Evolutionary conservation across 2,113 vertebrate genomes (phyloP).

Genomic region (Rhombomys opimus): DNA sequence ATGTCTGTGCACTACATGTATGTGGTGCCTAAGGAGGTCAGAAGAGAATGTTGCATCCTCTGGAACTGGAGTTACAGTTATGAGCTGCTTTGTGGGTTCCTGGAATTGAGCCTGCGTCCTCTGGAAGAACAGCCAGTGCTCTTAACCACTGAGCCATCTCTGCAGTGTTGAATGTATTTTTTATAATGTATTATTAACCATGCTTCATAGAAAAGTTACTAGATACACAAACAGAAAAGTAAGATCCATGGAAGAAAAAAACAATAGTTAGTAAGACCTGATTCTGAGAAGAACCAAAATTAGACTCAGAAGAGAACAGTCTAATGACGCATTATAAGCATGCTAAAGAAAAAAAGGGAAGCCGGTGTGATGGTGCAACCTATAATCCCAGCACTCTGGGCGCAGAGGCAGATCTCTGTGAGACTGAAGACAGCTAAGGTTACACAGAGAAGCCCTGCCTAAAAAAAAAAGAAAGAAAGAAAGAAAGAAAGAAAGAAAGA

Average conservation of each 20-base stretch:
- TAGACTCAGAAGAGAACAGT: neutral
- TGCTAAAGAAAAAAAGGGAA: neutral
- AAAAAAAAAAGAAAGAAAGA: no score
- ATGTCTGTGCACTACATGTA: neutral
- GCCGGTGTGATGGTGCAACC: no score
- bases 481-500: no score
- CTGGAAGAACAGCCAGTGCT: neutral
- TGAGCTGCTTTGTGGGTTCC: neutral
- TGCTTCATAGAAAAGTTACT: neutral
- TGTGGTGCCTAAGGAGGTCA: no score
- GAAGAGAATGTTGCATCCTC: neutral
- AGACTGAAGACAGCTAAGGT: no score
- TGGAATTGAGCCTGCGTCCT: neutral
- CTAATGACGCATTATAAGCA: no score
- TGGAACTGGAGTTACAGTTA: neutral
- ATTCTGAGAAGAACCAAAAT: neutral
- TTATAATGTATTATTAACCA: neutral
- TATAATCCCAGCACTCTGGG: no score
- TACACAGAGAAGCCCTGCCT: no score
- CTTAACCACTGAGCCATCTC: neutral
- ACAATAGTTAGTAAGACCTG: neutral
- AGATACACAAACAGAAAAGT: neutral
- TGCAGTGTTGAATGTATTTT: no score
- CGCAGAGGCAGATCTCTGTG: no score
- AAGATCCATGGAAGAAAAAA: no score